phyloP scores from a whole-genome alignment of 2,797 vertebrate genomes.

The Lagorchestes hirsutus region DNA sequence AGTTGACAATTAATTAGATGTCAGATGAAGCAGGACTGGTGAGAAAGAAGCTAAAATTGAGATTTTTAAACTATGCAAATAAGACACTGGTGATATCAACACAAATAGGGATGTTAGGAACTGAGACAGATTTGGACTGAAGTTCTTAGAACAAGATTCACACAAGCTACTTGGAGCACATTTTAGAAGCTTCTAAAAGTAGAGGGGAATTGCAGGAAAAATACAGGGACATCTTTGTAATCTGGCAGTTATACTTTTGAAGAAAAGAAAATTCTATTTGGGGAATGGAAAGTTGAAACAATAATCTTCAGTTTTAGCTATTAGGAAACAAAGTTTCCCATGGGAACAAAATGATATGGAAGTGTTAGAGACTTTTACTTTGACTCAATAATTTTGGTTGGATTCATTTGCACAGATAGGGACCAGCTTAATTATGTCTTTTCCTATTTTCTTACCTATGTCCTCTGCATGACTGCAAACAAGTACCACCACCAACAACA shows the following conservation, averaged over 20 bases:
- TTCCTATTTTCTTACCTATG: not conserved
- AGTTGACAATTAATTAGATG: not conserved
- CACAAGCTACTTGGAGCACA: not conserved
- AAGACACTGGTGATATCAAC: not conserved
- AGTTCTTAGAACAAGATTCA: not conserved
- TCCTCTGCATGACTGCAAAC: not conserved
- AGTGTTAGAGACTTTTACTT: not conserved
- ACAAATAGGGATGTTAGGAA: not conserved
- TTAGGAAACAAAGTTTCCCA: not conserved
- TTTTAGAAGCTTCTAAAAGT: not conserved
- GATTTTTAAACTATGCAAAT: not conserved
- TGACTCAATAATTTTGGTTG: not conserved
- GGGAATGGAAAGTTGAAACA: not conserved
- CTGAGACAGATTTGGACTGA: not conserved
- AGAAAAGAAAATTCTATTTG: not conserved
- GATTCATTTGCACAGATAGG: not conserved
- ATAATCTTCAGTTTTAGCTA: not conserved
- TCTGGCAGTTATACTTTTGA: not conserved
- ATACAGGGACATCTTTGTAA: not conserved
- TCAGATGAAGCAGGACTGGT: not conserved
- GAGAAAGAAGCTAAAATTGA: not conserved
- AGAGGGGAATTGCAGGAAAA: not conserved
- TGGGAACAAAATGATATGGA: not conserved
- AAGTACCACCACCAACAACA: not conserved
- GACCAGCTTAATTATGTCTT: not conserved